phyloP scores from a whole-genome alignment of 2,888 invertebrate genomes.

The Melanophora roralis region DNA sequence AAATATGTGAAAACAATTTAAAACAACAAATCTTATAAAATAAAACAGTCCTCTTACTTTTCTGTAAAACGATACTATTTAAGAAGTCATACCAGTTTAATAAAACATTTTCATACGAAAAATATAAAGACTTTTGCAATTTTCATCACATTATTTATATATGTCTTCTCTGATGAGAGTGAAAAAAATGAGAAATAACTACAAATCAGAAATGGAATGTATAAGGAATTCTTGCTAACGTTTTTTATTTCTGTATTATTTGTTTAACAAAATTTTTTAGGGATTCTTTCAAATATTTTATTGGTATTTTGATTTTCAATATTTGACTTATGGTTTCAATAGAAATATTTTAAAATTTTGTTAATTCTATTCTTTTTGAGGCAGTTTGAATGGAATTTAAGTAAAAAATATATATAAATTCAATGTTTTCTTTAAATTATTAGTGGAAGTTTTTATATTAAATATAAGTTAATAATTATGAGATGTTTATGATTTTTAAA shows the following conservation, averaged over 20 bases:
- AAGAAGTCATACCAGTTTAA: no score
- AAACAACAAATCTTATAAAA: no score
- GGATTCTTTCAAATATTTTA: conserved; percentile 31
- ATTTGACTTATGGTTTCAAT: conserved; percentile 19
- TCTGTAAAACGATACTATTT: no score
- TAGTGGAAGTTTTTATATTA: conserved; percentile 19
- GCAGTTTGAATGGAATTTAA: conserved; percentile 40
- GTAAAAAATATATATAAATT: no score
- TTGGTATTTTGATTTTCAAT: conserved; percentile 48
- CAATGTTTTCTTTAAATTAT: conserved; percentile 24
- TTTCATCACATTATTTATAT: not conserved
- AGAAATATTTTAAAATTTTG: conserved; percentile 21
- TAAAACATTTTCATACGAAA: no score
- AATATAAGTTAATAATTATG: conserved; percentile 54
- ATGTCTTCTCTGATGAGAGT: no score
- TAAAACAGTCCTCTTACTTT: no score
- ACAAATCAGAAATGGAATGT: no score
- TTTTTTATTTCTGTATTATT: conserved; percentile 7
- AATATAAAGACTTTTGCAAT: no score
- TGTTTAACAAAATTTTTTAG: conserved; percentile 35
- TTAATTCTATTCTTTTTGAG: conserved; percentile 39
- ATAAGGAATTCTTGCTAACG: not conserved
- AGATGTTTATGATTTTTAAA: conserved; percentile 38
- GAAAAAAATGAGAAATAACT: no score
- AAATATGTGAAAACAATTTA: no score